A percentile compares a stretch with the other conserved stretches of the same genome.
Evolutionary conservation across 2,888 invertebrate genomes (phyloP).

Genomic region (Cheilosia variabilis): DNA sequence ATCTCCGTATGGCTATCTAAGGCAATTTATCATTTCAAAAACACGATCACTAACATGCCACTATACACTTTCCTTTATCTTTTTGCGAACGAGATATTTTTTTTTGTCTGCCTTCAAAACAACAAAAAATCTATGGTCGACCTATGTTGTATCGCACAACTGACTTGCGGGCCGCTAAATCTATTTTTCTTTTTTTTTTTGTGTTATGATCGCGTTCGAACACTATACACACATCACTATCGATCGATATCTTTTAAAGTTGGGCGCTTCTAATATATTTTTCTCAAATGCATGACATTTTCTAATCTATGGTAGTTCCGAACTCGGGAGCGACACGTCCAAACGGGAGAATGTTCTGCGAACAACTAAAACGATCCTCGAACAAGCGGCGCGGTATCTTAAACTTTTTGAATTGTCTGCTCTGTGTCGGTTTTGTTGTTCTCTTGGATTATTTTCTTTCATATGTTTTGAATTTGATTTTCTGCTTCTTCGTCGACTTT

Average conservation of each 20-base stretch:
- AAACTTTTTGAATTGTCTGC: conserved; percentile 42
- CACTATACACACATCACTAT: conserved; percentile 16
- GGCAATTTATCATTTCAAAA: conserved; percentile 58
- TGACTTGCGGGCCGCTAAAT: conserved; percentile 13
- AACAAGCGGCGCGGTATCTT: conserved; percentile 63
- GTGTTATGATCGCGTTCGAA: conserved; percentile 19
- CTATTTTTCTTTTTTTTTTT: conserved; percentile 13
- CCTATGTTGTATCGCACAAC: background rate
- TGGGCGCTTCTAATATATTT: conserved; percentile 23
- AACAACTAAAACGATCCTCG: conserved; percentile 77
- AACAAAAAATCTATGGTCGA: background rate
- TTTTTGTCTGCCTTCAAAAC: background rate
- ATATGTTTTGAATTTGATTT: conserved; percentile 54
- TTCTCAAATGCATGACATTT: conserved; percentile 22
- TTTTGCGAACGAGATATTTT: conserved; percentile 7
- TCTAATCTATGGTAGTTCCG: background rate
- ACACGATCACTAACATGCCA: conserved; percentile 59
- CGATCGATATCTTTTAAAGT: conserved; percentile 10
- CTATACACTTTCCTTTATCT: conserved; percentile 22
- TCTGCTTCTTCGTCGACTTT: conserved; percentile 41
- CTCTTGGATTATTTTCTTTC: conserved; percentile 59
- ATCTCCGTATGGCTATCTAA: conserved; percentile 41
- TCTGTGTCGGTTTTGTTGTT: conserved; percentile 49
- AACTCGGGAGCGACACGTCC: conserved; percentile 75
- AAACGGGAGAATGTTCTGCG: conserved; percentile 77